A percentile compares a stretch with the other conserved stretches of the same genome.
Evolutionary conservation across 1,140 invertebrate species (phyloP).

Genomic region (Stenopsyche tienmushanensis): DNA sequence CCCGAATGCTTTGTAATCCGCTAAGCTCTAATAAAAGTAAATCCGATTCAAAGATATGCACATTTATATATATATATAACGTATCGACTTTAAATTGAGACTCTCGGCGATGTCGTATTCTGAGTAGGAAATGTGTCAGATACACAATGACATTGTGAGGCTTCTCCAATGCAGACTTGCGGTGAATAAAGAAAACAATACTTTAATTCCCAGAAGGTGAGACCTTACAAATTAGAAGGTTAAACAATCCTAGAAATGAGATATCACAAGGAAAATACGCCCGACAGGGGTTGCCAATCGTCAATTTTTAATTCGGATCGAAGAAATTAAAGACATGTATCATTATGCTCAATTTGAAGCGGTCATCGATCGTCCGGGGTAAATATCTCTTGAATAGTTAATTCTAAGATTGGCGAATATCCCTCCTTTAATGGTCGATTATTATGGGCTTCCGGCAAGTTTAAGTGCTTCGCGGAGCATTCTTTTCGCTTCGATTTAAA

Average conservation of each 20-base stretch:
- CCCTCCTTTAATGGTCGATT: too few species aligned
- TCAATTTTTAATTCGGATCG: too few species aligned
- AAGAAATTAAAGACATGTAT: too few species aligned
- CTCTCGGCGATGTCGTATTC: slow-evolving; percentile 5
- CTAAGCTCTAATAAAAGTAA: too few species aligned
- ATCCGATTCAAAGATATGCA: slow-evolving; percentile 6
- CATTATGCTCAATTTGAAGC: too few species aligned
- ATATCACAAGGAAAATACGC: slow-evolving; percentile 22
- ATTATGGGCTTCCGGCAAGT: too few species aligned
- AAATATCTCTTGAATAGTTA: too few species aligned
- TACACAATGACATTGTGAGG: slow-evolving; percentile 30
- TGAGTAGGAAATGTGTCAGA: slow-evolving; percentile 1
- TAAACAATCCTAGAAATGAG: slow-evolving; percentile 42
- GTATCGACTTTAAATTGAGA: neutral
- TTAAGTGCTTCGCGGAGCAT: too few species aligned
- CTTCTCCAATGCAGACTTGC: slow-evolving; percentile 32
- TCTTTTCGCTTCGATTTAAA: too few species aligned
- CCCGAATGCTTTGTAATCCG: neutral
- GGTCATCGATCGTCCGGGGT: too few species aligned
- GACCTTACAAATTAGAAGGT: slow-evolving; percentile 42
- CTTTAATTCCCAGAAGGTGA: slow-evolving; percentile 38
- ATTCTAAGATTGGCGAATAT: too few species aligned
- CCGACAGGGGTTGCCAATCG: too few species aligned
- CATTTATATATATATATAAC: slow-evolving; percentile 4
- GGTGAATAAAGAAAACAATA: slow-evolving; percentile 35